These are phyloP conservation scores for Gobio gobio DNA, from an alignment of 2,113 vertebrate species.

Conservation along the genomic window DNA sequence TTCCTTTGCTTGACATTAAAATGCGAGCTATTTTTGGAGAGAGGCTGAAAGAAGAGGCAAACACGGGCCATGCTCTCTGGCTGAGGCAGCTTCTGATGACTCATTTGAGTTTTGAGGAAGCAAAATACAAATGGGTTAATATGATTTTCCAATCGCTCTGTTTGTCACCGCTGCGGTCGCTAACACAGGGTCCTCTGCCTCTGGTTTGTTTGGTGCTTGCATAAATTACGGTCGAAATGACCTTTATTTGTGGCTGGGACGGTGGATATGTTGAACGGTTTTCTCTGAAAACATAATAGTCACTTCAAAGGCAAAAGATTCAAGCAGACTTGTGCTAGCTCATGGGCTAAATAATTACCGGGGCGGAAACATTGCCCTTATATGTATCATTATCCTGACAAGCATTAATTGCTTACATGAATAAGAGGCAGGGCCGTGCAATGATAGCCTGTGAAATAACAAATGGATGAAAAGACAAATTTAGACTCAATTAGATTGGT, in stretches of 20 bases:
- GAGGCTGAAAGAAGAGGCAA: background rate
- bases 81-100: conserved; percentile 64
- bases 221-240: conserved; percentile 56
- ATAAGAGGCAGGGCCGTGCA: conserved; percentile 62
- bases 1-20: conserved; percentile 67
- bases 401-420: conserved; percentile 71
- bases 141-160: conserved; percentile 53
- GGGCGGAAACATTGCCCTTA: conserved; percentile 76
- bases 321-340: conserved; percentile 78
- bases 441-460: conserved; percentile 44
- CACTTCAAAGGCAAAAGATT: conserved; percentile 77
- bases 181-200: background rate
- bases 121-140: conserved; percentile 65
- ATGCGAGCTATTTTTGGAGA: conserved; percentile 70
- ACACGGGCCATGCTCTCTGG: conserved; percentile 62
- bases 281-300: conserved; percentile 76
- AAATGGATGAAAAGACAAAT: conserved; percentile 37
- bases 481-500: conserved; percentile 43
- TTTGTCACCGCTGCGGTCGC: too few species aligned
- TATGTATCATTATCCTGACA: conserved; percentile 78
- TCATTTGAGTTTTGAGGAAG: conserved; percentile 64
- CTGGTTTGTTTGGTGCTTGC: background rate
- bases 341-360: conserved; percentile 77
- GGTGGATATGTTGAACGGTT: conserved; percentile 66
- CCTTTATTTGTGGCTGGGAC: conserved; percentile 69